Evolutionary conservation across 2,888 invertebrate species (phyloP).

Genomic region (Brachylomia viminalis): DNA sequence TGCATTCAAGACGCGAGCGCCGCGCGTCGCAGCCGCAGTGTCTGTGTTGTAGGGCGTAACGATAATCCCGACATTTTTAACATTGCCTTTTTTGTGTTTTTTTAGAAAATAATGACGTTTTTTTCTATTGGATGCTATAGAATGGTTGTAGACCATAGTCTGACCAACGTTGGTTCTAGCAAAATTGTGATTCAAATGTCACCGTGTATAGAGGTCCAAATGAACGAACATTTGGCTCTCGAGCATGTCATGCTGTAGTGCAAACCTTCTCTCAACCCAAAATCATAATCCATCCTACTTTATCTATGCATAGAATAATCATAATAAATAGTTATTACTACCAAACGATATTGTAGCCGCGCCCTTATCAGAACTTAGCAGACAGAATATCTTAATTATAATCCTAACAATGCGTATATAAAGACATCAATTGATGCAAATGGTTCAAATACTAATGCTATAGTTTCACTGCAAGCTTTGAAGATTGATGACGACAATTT

Average conservation of each 20-base stretch:
- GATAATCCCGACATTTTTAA: too few species aligned
- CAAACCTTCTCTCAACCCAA: not conserved
- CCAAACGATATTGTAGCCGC: slow-evolving; percentile 24
- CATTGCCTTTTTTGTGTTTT: too few species aligned
- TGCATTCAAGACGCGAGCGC: too few species aligned
- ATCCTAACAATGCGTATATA: slow-evolving; percentile 53
- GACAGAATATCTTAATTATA: slow-evolving; percentile 46
- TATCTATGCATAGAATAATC: not conserved
- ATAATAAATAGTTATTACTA: slow-evolving; percentile 15
- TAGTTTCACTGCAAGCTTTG: slow-evolving; percentile 35
- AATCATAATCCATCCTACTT: not conserved
- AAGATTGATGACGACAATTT: slow-evolving; percentile 64
- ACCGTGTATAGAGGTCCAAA: not conserved
- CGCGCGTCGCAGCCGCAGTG: too few species aligned
- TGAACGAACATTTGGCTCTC: not conserved
- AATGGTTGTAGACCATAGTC: too few species aligned
- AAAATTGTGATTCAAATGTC: too few species aligned
- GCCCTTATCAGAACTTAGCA: slow-evolving; percentile 31
- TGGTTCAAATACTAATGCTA: slow-evolving; percentile 32
- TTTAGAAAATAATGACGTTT: too few species aligned
- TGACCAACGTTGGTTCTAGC: too few species aligned
- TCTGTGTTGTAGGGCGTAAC: too few species aligned
- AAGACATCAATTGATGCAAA: slow-evolving; percentile 52
- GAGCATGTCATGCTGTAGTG: not conserved
- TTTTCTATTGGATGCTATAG: too few species aligned